A percentile compares a stretch with the other conserved stretches of the same genome.
Evolutionary conservation across 2,888 invertebrate species (phyloP).

Genomic region (Erannis defoliaria): DNA sequence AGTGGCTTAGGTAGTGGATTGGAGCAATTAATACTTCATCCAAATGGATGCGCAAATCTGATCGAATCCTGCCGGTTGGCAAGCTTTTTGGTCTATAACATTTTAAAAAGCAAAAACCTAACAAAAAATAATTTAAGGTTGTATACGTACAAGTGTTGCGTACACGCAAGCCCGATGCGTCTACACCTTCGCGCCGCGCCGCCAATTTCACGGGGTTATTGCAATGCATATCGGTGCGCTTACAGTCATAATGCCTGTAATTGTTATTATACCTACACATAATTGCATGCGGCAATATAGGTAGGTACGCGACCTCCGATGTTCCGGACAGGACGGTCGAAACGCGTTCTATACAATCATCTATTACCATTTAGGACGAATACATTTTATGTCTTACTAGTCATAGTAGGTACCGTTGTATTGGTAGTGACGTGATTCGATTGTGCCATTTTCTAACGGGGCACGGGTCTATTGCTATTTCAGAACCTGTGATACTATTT

Average conservation of each 20-base stretch:
- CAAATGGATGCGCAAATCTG: too few species aligned
- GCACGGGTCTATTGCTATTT: too few species aligned
- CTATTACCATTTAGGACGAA: background rate
- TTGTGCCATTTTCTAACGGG: too few species aligned
- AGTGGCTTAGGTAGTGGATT: too few species aligned
- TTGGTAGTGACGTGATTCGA: too few species aligned
- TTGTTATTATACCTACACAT: conserved; percentile 50
- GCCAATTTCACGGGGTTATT: conserved; percentile 62
- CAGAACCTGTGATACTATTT: too few species aligned
- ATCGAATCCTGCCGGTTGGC: too few species aligned
- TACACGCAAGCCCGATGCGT: conserved; percentile 18
- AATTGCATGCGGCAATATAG: conserved; percentile 47
- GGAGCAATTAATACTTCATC: too few species aligned
- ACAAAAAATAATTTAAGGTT: background rate
- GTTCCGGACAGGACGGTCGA: conserved; percentile 17
- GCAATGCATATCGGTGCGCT: conserved; percentile 52
- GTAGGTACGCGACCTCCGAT: conserved; percentile 45
- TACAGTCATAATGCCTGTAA: conserved; percentile 53
- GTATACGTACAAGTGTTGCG: background rate
- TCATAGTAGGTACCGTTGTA: background rate
- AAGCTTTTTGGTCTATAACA: too few species aligned
- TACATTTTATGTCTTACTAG: background rate
- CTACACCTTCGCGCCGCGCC: conserved; percentile 31
- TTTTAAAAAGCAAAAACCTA: too few species aligned
- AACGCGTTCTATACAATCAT: conserved; percentile 5